Evolutionary conservation across 2,888 invertebrate species (phyloP).

Genomic region (Lasius fuliginosus): DNA sequence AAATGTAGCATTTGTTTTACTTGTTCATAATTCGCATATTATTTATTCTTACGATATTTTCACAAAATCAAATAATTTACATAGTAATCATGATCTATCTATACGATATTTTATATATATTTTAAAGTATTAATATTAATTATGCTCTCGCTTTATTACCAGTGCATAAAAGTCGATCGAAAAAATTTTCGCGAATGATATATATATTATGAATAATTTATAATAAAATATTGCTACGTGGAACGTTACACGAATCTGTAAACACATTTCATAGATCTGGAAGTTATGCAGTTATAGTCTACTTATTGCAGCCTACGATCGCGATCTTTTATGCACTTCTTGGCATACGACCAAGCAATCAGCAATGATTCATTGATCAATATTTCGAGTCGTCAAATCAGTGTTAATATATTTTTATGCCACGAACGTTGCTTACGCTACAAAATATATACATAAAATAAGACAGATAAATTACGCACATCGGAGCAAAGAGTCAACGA

Average conservation of each 20-base stretch:
- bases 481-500: not conserved
- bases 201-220: slow-evolving; percentile 38
- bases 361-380: not conserved
- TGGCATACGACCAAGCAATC: not conserved
- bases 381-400: not conserved
- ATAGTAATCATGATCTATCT: not conserved
- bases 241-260: not conserved
- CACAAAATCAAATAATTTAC: not conserved
- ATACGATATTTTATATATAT: not conserved
- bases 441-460: not conserved
- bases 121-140: not conserved
- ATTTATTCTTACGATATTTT: not conserved
- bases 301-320: not conserved
- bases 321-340: slow-evolving; percentile 32
- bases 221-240: not conserved
- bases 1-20: not conserved
- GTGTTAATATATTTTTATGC: slow-evolving; percentile 11
- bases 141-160: not conserved
- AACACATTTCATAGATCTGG: not conserved
- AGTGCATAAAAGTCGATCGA: slow-evolving; percentile 18
- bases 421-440: not conserved
- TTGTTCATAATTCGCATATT: slow-evolving; percentile 12
- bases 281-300: not conserved
- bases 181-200: not conserved
- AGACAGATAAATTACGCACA: not conserved